phyloP scores from a whole-genome alignment of 2,888 invertebrate species.

The Cetonia aurata region DNA sequence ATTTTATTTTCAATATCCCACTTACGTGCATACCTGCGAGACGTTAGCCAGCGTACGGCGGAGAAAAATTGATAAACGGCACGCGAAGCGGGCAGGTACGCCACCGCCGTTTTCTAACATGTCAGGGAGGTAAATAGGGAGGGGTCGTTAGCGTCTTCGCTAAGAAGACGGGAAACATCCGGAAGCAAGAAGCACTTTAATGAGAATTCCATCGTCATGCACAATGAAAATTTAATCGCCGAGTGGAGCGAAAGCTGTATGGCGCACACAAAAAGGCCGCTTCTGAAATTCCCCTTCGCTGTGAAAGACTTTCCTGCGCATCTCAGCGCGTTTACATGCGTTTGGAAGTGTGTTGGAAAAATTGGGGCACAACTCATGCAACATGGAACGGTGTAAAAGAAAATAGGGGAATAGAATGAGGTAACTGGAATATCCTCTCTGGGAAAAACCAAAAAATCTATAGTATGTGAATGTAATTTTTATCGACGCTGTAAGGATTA shows the following conservation, averaged over 20 bases:
- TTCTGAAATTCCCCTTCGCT: slow-evolving; percentile 8
- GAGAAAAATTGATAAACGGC: slow-evolving; percentile 31
- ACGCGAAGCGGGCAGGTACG: too few species aligned
- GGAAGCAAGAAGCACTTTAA: slow-evolving; percentile 21
- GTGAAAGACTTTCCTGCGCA: too few species aligned
- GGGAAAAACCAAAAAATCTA: slow-evolving; percentile 21
- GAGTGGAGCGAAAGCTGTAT: slow-evolving; percentile 2
- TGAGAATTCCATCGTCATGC: slow-evolving; percentile 40
- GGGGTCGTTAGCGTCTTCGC: too few species aligned
- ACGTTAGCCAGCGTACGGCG: neutral
- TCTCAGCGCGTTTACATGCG: too few species aligned
- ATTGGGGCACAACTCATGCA: slow-evolving; percentile 12
- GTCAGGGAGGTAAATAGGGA: too few species aligned
- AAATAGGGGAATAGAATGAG: slow-evolving; percentile 2
- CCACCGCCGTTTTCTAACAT: too few species aligned
- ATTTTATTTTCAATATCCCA: slow-evolving; percentile 20
- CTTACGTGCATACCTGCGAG: slow-evolving; percentile 14
- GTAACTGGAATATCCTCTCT: slow-evolving; percentile 21
- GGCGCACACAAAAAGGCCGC: neutral
- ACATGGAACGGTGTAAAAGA: neutral
- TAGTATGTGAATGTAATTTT: slow-evolving; percentile 38
- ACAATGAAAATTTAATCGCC: slow-evolving; percentile 36
- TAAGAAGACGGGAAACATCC: neutral
- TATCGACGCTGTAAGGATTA: slow-evolving; percentile 27
- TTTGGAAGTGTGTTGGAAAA: neutral